These are phyloP conservation scores for Acronicta alni DNA, from an alignment of 2,888 invertebrate genomes.

Conservation along the genomic window DNA sequence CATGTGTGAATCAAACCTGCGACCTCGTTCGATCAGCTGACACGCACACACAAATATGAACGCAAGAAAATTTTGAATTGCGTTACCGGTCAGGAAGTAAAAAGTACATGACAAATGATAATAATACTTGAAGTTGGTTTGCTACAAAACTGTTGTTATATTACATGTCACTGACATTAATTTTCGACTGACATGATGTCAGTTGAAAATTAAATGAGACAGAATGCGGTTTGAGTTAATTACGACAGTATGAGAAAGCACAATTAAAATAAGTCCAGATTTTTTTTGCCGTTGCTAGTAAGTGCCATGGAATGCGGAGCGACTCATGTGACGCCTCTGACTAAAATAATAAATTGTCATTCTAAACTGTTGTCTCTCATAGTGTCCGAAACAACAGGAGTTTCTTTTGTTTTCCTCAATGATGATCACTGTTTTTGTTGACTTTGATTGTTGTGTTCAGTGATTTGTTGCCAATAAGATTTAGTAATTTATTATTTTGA, in stretches of 20 bases:
- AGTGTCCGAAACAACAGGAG: conserved; percentile 29
- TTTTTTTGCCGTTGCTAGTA: conserved; percentile 68
- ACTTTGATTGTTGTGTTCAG: conserved; percentile 26
- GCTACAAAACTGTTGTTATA: too few species aligned
- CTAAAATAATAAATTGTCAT: conserved; percentile 51
- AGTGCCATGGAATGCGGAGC: conserved; percentile 66
- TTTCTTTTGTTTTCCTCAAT: conserved; percentile 41
- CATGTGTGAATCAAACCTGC: too few species aligned
- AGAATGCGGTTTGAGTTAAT: too few species aligned
- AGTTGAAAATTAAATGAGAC: too few species aligned
- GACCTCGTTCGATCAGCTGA: too few species aligned
- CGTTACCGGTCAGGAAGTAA: too few species aligned
- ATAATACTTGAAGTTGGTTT: too few species aligned
- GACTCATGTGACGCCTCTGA: conserved; percentile 42
- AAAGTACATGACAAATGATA: too few species aligned
- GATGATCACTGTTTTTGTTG: conserved; percentile 28
- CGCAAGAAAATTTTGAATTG: too few species aligned
- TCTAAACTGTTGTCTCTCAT: conserved; percentile 40
- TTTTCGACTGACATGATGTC: too few species aligned
- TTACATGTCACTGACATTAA: too few species aligned
- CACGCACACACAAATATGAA: too few species aligned
- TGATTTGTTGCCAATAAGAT: conserved; percentile 9
- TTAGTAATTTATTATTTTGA: neutral
- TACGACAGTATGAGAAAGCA: conserved; percentile 54
- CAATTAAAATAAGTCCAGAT: conserved; percentile 65